These are phyloP conservation scores for Catharus fuscescens DNA, from an alignment of 2,113 vertebrate species.

Conservation along the genomic window DNA sequence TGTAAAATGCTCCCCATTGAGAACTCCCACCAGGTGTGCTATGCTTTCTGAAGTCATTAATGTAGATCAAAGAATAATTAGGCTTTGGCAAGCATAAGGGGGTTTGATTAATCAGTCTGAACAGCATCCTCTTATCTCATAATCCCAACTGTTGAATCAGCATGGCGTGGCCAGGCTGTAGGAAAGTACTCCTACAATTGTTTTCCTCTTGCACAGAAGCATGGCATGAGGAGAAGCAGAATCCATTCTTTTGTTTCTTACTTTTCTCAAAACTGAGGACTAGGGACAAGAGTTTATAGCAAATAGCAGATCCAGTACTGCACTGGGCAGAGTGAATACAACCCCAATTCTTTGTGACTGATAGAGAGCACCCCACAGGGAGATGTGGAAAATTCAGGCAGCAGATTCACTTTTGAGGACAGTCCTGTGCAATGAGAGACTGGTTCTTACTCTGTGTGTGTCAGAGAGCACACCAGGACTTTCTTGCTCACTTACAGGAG, in stretches of 20 bases:
- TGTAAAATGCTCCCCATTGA: conserved; percentile 5
- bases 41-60: conserved; percentile 67
- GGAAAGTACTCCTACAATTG: not conserved
- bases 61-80: conserved; percentile 69
- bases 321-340: not conserved
- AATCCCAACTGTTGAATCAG: conserved; percentile 39
- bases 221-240: not conserved
- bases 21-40: conserved; percentile 60
- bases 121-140: conserved; percentile 43
- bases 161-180: not conserved
- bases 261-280: not conserved
- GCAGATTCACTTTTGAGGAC: not conserved
- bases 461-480: not conserved
- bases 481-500: not conserved
- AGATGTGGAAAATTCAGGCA: not conserved
- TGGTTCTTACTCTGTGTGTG: not conserved
- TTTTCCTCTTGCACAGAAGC: not conserved
- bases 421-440: not conserved
- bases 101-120: conserved; percentile 62
- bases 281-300: not conserved
- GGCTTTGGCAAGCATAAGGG: conserved; percentile 53
- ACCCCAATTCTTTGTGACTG: not conserved
- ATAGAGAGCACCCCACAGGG: not conserved
- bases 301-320: not conserved
- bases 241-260: not conserved